Base-by-base conservation (phyloP, 64 coral and sea anemone species). In the Orbicella faveolata region DNA sequence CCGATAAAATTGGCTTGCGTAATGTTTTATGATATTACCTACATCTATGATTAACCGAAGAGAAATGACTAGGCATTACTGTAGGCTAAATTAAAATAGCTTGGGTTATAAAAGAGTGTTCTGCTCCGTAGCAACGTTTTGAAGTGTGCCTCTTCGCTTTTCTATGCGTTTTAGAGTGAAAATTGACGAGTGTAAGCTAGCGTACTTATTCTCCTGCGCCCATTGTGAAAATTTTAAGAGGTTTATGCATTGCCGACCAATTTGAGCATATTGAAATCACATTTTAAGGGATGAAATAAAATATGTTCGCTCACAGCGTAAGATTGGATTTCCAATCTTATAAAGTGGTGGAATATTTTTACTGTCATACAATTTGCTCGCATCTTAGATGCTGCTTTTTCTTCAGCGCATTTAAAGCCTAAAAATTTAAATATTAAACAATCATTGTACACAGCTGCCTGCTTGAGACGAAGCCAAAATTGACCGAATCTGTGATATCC, bases 391-490 rank as follows among this genome's bases (percentile, higher is more conserved):
- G 63, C 48, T 70, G 82, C 82, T 20, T 68, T 85, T 68, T 65
- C 63, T 72, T 85, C 68, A 65, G 36, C 39, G 65, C 82, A 73
- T 85, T 85, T 85, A 85, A 68, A 72, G 82, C 82, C 82, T 66
- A 85, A 85, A 77, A 85, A 85, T 85, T 85, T 85, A 85, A 85
- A 85, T 85, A 85, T 85, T 85, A 85, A 85, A 85, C 82, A 85
- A 85, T 73, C 82, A 53, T 72, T 41, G n/a, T 20, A 85, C 82
- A 85, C 82, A 85, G 82, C 82, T 85, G 82, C 82, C 48, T 18
- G 2, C 21, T 12, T 72, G 36, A 44, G 64, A 51, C 36, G 41
- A 72, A 73, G 82, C 82, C 82, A 85, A 83, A 85, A 72, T 70
- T 66, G 64, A 73, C 63, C 82, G 64, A 85, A 52, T 85, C 36